Evolutionary conservation across 2,113 vertebrate species (phyloP), one percentile per base, ranked within the genome.

Genomic region (Turnix velox): DNA sequence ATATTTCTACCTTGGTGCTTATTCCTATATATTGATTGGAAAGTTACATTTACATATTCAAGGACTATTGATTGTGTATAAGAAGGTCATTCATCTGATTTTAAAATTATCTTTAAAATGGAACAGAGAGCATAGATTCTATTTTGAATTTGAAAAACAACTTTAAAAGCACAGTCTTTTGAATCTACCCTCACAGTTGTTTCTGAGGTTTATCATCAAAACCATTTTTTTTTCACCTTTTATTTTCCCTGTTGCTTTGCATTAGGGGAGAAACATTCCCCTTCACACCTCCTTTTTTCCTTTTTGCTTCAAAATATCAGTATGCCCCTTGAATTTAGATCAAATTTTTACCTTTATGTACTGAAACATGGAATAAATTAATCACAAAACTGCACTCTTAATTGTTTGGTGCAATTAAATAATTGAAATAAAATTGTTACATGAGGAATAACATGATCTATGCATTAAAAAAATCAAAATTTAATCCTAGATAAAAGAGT

Each of bases 21-120:
- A 58, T 65, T 82, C 22, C 79, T 86, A 43, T 71, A 67, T 78
- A 94, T 94, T 86, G 83, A 93, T 86, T 81, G 55, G 55, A 80
- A 81, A 45, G 24, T 6, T 43, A 27, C 3, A 59, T 94, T 88
- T 92, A 88, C 68, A 93, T 94, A 94, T 86, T 63, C 40, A 71
- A 65, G 52, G 43, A 83, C 65, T 92, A 92, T 83, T 74, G 76
- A 94, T 77, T 84, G 49, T 45, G 71, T 40, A 67, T 77, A 39
- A 77, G 91, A 88, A 84, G 51, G 55, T 71, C 23, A 71, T 81
- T 80, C 5, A 57, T 81, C 59, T 66, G 27, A 77, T 58, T 40
- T 54, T 30, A 76, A 95, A 79, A 76, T 75, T 61, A 52, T 55
- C 37, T 61, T 78, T 80, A 66, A 74, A 80, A 84, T 63, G 17